Evolutionary conservation across 1,140 invertebrate species (phyloP).

Genomic region (Cecropterus lyciades): DNA sequence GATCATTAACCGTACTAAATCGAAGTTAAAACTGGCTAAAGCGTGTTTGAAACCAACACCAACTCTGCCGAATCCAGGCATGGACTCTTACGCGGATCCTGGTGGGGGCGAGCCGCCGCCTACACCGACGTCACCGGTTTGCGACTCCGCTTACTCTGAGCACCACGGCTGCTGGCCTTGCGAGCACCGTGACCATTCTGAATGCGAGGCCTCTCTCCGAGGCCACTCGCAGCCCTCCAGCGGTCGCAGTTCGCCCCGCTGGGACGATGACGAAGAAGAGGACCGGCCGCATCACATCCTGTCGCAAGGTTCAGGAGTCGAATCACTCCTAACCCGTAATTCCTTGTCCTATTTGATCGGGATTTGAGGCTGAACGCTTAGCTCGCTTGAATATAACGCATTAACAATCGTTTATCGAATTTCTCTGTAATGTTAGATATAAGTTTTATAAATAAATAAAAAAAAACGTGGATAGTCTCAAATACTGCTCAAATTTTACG

Average conservation of each 20-base stretch:
- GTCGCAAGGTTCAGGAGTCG: constrained; percentile 70
- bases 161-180: constrained; percentile 84
- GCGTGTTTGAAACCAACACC: constrained; percentile 47
- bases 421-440: too few relatives aligned
- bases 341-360: constrained; percentile 53
- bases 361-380: constrained; percentile 60
- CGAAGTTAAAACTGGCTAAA: constrained; percentile 53
- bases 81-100: constrained; percentile 75
- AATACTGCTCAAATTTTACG: constrained; percentile 58
- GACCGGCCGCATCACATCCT: constrained; percentile 67
- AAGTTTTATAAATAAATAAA: too few relatives aligned
- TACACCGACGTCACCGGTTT: constrained; percentile 75
- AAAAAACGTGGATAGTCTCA: constrained; percentile 48
- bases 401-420: constrained; percentile 20
- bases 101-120: constrained; percentile 76
- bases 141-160: constrained; percentile 83
- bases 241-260: constrained; percentile 85
- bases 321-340: constrained; percentile 46
- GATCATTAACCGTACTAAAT: constrained; percentile 56
- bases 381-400: constrained; percentile 22
- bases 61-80: constrained; percentile 67
- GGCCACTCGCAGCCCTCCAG: constrained; percentile 62
- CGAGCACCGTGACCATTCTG: constrained; percentile 70
- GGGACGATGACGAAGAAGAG: constrained; percentile 77
- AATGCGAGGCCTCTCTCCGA: constrained; percentile 59